Evolutionary conservation across 2,113 vertebrate genomes (phyloP), one percentile per base, ranked within the genome.

Genomic region (Gymnocephalus cernua): DNA sequence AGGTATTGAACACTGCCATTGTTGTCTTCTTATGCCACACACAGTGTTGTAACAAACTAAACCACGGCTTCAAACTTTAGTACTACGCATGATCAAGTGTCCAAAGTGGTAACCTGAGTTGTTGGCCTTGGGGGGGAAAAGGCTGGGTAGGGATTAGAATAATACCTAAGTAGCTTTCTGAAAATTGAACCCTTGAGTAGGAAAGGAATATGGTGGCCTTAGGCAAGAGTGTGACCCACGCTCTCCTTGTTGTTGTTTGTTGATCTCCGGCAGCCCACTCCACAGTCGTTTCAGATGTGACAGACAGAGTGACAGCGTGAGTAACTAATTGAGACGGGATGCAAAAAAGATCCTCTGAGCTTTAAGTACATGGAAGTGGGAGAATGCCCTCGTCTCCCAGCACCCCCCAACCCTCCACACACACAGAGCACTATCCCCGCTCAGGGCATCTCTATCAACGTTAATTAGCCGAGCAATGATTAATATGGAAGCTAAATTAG

Each of bases 401-500:
- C 88, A 45, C 61, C 76, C 70, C 57, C 71, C 74, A 32, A 51
- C 47, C 50, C 48, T 57, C 54, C 69, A 58, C 56, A 65, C 50
- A 79, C 48, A 82, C n/a, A 59, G 18, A 91, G 53, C 74, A 69
- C 59, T 77, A 90, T 91, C 89, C 89, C 85, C 75, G 93, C 93
- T 94, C 80, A 85, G 88, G 92, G 93, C 93, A 90, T 80, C 92
- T 95, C 95, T 93, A 94, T 58, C 91, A 95, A 93, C 94, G 95
- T 93, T 97, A 96, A 97, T 97, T 97, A 96, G 95, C 90, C 90
- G 95, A 95, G 96, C 95, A 95, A 95, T 94, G 91, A 97, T 97
- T 97, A 95, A 96, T 96, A 96, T 95, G 92, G 92, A 96, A 95
- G 96, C 96, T 96, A 96, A 96, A 97, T 95, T 89, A 95, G 96